Evolutionary conservation across 2,797 vertebrate genomes (phyloP).

Genomic region (Acipenser ruthenus): DNA sequence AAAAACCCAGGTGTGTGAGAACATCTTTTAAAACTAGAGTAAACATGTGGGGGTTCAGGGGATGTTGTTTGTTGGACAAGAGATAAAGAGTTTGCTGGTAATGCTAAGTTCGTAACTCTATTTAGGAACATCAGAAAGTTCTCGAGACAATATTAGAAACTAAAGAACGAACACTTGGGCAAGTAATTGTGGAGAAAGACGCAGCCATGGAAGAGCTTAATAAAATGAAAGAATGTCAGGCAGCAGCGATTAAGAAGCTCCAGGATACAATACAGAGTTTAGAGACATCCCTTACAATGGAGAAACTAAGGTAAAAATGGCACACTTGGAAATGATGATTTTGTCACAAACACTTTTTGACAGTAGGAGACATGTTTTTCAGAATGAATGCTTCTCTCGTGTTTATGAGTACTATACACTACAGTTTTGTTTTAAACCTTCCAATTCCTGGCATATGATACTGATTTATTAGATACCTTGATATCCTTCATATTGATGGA

Average conservation of each 20-base stretch:
- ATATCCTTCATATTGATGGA: too few species aligned
- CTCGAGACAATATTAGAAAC: conserved; percentile 55
- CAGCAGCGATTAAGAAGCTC: conserved; percentile 50
- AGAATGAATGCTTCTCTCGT: too few species aligned
- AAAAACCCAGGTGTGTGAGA: conserved; percentile 59
- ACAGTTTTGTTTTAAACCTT: too few species aligned
- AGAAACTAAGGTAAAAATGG: conserved; percentile 63
- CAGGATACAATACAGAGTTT: conserved; percentile 51
- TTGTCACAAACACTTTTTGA: background rate
- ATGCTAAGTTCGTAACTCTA: conserved; percentile 21
- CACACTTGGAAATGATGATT: conserved; percentile 3
- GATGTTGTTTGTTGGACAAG: too few species aligned
- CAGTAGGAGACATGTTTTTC: too few species aligned
- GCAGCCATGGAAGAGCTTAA: conserved; percentile 58
- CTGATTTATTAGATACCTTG: background rate
- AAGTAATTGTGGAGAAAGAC: conserved; percentile 63
- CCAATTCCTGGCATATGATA: background rate
- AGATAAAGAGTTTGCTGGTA: too few species aligned
- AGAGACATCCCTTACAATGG: conserved; percentile 53
- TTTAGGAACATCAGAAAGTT: conserved; percentile 51
- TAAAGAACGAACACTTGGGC: conserved; percentile 49
- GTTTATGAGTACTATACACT: too few species aligned
- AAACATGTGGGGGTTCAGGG: too few species aligned
- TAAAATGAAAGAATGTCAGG: conserved; percentile 52
- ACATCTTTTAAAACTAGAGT: too few species aligned